Base-by-base conservation (phyloP, 2,113 vertebrate genomes). In the Heterocephalus glaber region DNA sequence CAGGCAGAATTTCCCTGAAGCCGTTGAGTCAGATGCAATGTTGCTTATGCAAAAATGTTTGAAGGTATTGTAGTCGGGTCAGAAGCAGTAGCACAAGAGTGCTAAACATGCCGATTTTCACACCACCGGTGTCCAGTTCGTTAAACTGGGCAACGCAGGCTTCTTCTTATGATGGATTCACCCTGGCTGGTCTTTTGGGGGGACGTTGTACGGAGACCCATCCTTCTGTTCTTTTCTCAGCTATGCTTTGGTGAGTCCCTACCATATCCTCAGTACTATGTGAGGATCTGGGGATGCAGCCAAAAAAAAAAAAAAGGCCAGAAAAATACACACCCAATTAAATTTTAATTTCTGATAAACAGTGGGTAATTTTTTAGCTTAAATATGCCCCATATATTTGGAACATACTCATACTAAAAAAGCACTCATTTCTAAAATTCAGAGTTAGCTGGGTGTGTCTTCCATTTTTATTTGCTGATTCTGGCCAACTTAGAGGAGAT, bases 1-100 rank as follows among this genome's bases (percentile, higher is more conserved):
- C 2, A 30, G 63, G 47, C 33, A 80, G 94, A 66, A 70, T 79
- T 52, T 94, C 56, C 70, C 76, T 49, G 74, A 89, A 87, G 60
- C 30, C 56, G 41, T 4, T 52, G 30, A 44, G 41, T 47, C 74
- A 54, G 65, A 90, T 54, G 61, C 77, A 65, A 84, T 49, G 68
- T 61, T 81, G n/a, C 54, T 92, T 63, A 28, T 49, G 56, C 90
- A 85, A 86, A 80, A 81, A 86, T 86, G 74, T 79, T 58, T 58
- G 84, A 41, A 82, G 93, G 56, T 65, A 6, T 52, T 17, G 22
- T 10, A 52, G 77, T 38, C 56, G 80, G 1, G 9, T 30, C n/a
- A 11, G 86, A 63, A 26, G 68, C 24, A 5, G 33, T 66, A 77
- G 77, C 4, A 0, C 12, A 16, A 41, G 35, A 47, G 58, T 41